phyloP scores from a whole-genome alignment of 2,888 invertebrate genomes.

The Clitarchus hookeri region DNA sequence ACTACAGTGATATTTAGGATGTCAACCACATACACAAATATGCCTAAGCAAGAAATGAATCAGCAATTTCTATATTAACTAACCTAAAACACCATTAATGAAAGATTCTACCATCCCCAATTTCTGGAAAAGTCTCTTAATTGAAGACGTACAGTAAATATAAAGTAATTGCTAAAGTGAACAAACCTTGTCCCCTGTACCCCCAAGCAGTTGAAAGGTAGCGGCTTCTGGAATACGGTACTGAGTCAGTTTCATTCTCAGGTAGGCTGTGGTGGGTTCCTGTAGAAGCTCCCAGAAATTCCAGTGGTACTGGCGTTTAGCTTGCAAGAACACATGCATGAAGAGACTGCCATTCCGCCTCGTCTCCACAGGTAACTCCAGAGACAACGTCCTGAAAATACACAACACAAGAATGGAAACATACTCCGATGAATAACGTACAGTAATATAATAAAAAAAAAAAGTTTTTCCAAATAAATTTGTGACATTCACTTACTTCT shows the following conservation, averaged over 20 bases:
- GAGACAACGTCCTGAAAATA: slow-evolving; percentile 40
- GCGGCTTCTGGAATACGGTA: slow-evolving; percentile 75
- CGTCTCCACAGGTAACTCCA: slow-evolving; percentile 74
- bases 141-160: too few relatives aligned
- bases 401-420: slow-evolving; percentile 4
- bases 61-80: too few relatives aligned
- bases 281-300: slow-evolving; percentile 59
- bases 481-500: slow-evolving; percentile 54
- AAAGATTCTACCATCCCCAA: too few relatives aligned
- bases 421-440: slow-evolving; percentile 20
- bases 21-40: too few relatives aligned
- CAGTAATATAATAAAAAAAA: too few relatives aligned
- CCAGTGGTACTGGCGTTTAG: slow-evolving; percentile 52
- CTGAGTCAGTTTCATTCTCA: slow-evolving; percentile 71
- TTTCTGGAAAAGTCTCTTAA: too few relatives aligned
- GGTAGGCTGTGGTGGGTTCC: slow-evolving; percentile 63
- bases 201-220: slow-evolving; percentile 54
- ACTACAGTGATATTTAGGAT: too few relatives aligned
- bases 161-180: too few relatives aligned
- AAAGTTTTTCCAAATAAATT: background rate
- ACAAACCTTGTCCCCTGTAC: background rate
- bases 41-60: too few relatives aligned
- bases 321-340: slow-evolving; percentile 69
- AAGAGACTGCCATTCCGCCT: slow-evolving; percentile 83
- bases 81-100: too few relatives aligned